Evolutionary conservation across 2,888 invertebrate species (phyloP).

Genomic region (Pteria penguin): DNA sequence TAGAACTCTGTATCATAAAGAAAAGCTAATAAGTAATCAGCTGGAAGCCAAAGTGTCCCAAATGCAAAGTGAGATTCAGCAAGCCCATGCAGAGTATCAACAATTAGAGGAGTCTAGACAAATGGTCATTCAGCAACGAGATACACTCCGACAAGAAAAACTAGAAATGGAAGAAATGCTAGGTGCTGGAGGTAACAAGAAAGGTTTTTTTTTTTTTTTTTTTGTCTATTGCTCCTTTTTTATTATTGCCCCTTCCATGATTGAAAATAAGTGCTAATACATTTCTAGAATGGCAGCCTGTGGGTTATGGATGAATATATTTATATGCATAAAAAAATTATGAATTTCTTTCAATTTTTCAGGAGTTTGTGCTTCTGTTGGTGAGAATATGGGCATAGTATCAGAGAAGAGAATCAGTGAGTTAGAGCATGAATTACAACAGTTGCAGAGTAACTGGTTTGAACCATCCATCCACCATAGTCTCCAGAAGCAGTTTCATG

Average conservation of each 20-base stretch:
- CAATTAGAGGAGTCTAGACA: constrained; percentile 44
- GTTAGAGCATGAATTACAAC: constrained; percentile 54
- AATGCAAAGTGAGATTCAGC: constrained; percentile 35
- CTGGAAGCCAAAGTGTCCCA: constrained; percentile 51
- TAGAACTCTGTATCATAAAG: constrained; percentile 50
- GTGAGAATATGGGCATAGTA: constrained; percentile 65
- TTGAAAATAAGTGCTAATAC: no score
- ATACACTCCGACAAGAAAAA: constrained; percentile 48
- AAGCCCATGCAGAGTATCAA: constrained; percentile 41
- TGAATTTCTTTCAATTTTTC: not conserved
- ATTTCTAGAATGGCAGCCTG: no score
- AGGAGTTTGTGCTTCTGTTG: constrained; percentile 13
- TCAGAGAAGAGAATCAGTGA: constrained; percentile 61
- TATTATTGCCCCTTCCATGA: no score
- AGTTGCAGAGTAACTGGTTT: constrained; percentile 51
- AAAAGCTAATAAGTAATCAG: constrained; percentile 46
- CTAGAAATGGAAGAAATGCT: constrained; percentile 60
- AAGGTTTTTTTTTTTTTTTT: no score
- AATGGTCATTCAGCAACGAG: constrained; percentile 42
- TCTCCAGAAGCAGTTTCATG: constrained; percentile 44
- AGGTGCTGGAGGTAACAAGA: constrained; percentile 44
- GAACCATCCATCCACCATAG: constrained; percentile 46
- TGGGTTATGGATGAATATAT: no score
- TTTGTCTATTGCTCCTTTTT: no score
- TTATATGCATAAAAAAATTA: not conserved